Conservation (phyloP, 1,140 invertebrate genomes). For the Plodia interpunctella region DNA sequence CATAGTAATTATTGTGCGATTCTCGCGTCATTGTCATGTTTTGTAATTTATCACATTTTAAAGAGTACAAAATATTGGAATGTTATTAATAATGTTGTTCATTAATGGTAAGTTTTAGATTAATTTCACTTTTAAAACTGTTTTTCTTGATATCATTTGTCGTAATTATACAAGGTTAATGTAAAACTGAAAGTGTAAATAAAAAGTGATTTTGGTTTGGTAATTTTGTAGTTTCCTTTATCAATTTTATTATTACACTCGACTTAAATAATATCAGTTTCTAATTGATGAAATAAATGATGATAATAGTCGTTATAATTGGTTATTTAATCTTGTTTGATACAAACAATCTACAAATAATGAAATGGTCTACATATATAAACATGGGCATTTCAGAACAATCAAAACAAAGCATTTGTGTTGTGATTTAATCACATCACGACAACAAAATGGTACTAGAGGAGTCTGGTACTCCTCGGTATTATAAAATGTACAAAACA, state of each 20-base stretch:
- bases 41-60: conserved; percentile 76
- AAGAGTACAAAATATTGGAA: conserved; percentile 76
- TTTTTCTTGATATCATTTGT: conserved; percentile 67
- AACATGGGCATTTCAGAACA: background rate
- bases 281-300: too few relatives aligned
- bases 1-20: conserved; percentile 67
- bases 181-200: conserved; percentile 66
- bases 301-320: too few relatives aligned
- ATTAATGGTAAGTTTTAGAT: conserved; percentile 70
- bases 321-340: too few relatives aligned
- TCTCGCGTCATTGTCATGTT: conserved; percentile 56
- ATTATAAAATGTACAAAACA: conserved; percentile 52
- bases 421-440: conserved; percentile 66
- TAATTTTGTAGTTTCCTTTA: conserved; percentile 26
- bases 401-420: background rate
- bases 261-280: background rate
- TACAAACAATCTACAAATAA: too few relatives aligned
- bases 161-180: conserved; percentile 64
- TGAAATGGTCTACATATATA: too few relatives aligned
- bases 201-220: conserved; percentile 75
- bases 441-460: conserved; percentile 49
- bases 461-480: conserved; percentile 26
- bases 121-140: conserved; percentile 68
- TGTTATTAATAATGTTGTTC: conserved; percentile 71
- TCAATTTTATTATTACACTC: too few relatives aligned